Evolutionary conservation across 2,797 vertebrate genomes (phyloP), one percentile per base, ranked within the genome.

Genomic region (Sciurus vulgaris): DNA sequence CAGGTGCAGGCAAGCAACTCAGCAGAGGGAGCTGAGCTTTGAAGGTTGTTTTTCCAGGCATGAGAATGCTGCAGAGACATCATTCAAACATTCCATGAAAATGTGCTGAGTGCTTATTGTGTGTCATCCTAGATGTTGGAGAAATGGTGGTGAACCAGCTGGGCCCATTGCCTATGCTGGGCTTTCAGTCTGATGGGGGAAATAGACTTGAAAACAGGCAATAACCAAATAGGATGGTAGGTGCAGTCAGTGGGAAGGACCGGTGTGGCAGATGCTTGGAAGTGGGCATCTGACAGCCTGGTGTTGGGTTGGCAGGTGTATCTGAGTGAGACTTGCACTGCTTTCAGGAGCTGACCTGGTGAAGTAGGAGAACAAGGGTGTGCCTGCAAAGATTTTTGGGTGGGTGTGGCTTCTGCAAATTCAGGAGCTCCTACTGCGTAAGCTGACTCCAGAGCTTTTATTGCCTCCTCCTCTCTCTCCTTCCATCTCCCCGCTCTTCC

Each of bases 181-280:
- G 70, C 76, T 78, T 85, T 89, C 33, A 61, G 47, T 17, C 76
- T 56, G 65, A 30, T 22, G 69, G 73, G n/a, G n/a, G 67, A 84
- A 82, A 35, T 22, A 79, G 47, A 61, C 44, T 54, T 15, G 4
- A 33, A 73, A 69, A n/a, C 28, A 67, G 79, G 56, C 20, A 22
- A 11, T 38, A 65, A 20, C 54, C 49, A 81, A 26, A 41, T 26
- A 81, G 76, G 69, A 86, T 47, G 73, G 65, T 56, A 63, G 11
- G 14, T 24, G 33, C 67, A 44, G 18, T 49, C 56, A 15, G 81
- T 38, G 2, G 82, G 56, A 54, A 78, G 67, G 78, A 76, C 78
- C 65, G 49, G 51, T 56, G 38, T 74, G n/a, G 6, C 6, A 30
- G 30, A 41, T 26, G 26, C n/a, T 88, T 73, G 44, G 59, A 70